These are phyloP conservation scores for Pelodytes ibericus DNA, from an alignment of 2,797 vertebrate genomes.

Conservation along the genomic window DNA sequence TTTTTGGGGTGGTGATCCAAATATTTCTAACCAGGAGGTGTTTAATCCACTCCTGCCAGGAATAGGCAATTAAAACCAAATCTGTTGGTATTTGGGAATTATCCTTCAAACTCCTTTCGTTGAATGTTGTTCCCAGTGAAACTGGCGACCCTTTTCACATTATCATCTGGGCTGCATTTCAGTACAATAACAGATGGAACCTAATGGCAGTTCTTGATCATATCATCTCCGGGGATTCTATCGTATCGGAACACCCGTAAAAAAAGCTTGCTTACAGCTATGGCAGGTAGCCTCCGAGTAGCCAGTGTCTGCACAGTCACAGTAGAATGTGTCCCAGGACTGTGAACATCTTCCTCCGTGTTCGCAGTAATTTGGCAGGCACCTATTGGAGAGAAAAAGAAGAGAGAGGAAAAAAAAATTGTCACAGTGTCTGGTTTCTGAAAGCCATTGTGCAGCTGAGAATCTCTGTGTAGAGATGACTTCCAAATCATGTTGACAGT, in stretches of 20 bases:
- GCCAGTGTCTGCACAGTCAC: slow-evolving; percentile 86
- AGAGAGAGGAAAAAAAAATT: neutral
- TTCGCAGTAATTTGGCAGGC: slow-evolving; percentile 93
- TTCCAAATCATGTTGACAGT: slow-evolving; percentile 39
- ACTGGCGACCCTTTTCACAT: no score
- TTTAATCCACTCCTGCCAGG: no score
- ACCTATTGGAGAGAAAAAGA: slow-evolving; percentile 72
- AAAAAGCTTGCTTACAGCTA: slow-evolving; percentile 82
- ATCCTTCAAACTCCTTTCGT: no score
- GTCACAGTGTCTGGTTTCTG: slow-evolving; percentile 35
- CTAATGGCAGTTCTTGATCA: no score
- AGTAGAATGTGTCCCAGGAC: slow-evolving; percentile 89
- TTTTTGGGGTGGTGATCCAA: no score
- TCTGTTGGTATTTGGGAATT: no score
- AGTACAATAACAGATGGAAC: no score
- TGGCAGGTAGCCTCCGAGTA: slow-evolving; percentile 92
- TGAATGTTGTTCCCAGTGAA: no score
- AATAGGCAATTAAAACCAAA: no score
- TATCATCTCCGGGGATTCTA: no score
- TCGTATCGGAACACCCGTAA: neutral
- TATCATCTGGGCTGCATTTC: no score
- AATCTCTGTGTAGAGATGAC: slow-evolving; percentile 17
- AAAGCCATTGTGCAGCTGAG: slow-evolving; percentile 24
- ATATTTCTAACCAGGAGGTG: no score
- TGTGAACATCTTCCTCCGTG: slow-evolving; percentile 90